Percentiles rank a stretch among this genome's conserved stretches.
Evolutionary conservation across 2,888 invertebrate genomes (phyloP).

Genomic region (Venusia cambrica): DNA sequence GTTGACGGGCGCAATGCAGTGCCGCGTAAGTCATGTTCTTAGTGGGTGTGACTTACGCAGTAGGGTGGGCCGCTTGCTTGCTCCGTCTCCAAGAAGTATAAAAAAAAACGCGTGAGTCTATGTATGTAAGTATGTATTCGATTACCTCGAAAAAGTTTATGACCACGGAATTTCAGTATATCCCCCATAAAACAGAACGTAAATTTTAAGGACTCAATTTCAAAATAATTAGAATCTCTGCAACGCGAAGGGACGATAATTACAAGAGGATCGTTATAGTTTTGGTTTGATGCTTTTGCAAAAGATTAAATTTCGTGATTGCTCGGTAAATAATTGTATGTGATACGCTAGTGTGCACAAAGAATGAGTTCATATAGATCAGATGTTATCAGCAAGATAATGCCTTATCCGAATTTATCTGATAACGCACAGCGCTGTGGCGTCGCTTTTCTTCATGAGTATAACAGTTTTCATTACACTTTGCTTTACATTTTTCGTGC

Average conservation of each 20-base stretch:
- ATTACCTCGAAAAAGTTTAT: constrained; percentile 17
- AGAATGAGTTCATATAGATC: constrained; percentile 54
- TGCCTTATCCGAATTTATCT: constrained; percentile 64
- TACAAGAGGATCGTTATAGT: too few species aligned
- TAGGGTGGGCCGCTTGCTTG: too few species aligned
- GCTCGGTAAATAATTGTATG: constrained; percentile 2
- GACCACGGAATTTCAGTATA: constrained; percentile 11
- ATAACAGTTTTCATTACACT: constrained; percentile 22
- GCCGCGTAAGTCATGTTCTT: too few species aligned
- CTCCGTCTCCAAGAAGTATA: too few species aligned
- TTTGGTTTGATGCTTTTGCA: constrained; percentile 3
- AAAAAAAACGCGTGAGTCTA: too few species aligned
- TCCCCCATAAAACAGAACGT: background rate
- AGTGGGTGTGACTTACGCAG: too few species aligned
- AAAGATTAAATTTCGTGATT: constrained; percentile 1
- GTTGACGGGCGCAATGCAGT: too few species aligned
- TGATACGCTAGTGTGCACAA: constrained; percentile 37
- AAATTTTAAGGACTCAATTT: background rate
- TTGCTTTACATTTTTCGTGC: too few species aligned
- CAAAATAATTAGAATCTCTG: too few species aligned
- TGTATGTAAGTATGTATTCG: too few species aligned
- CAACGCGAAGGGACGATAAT: too few species aligned
- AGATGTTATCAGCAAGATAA: constrained; percentile 64
- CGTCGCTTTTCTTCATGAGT: constrained; percentile 34
- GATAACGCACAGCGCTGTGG: constrained; percentile 45